Evolutionary conservation across 2,888 invertebrate species (phyloP).

Genomic region (Isotomurus palustris): DNA sequence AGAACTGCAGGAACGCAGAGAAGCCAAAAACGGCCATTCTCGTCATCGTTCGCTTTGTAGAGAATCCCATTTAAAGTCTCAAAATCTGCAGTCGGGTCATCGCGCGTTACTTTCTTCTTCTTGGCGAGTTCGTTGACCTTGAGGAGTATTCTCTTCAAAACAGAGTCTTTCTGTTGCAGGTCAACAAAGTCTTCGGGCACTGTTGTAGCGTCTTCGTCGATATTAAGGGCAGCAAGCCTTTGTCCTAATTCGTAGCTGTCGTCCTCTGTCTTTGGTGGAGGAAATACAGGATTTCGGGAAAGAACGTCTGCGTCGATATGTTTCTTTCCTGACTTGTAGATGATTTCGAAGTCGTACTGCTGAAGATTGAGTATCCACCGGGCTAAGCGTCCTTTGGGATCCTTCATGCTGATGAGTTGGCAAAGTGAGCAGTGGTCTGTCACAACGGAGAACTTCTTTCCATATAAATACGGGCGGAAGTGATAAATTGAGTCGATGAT

Average conservation of each 20-base stretch:
- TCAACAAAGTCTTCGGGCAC: neutral
- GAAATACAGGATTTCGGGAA: neutral
- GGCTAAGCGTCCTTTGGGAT: conserved; percentile 10
- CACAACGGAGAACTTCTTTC: conserved; percentile 47
- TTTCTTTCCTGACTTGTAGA: conserved; percentile 21
- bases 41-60: neutral
- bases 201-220: too few relatives aligned
- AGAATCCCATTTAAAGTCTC: neutral
- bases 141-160: neutral
- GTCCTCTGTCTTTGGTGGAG: neutral
- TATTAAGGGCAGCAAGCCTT: too few relatives aligned
- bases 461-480: conserved; percentile 49
- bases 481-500: conserved; percentile 47
- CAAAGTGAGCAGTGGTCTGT: conserved; percentile 48
- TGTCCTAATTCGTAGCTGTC: too few relatives aligned
- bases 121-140: neutral
- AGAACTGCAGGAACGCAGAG: neutral
- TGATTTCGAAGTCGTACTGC: conserved; percentile 29
- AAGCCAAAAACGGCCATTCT: neutral
- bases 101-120: too few relatives aligned
- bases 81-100: too few relatives aligned
- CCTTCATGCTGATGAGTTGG: conserved; percentile 20
- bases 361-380: conserved; percentile 26
- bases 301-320: conserved; percentile 33
- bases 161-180: neutral